Evolutionary conservation across 2,888 invertebrate species (phyloP).

Genomic region (Drosophila pegasa): DNA sequence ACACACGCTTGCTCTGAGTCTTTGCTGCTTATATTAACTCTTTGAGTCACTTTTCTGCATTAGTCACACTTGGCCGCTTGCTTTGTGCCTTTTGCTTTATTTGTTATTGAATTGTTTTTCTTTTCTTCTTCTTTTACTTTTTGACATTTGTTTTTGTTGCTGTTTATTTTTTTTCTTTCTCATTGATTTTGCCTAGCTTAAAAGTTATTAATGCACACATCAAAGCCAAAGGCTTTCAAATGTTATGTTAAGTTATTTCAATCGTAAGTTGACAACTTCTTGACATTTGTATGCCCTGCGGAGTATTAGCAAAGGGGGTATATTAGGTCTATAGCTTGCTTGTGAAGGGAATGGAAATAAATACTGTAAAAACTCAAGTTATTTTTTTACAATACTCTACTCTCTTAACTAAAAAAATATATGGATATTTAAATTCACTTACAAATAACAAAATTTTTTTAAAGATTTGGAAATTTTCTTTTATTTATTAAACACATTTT

Average conservation of each 20-base stretch:
- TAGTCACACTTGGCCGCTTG: conserved; percentile 60
- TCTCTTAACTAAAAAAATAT: too few relatives aligned
- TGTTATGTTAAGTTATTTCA: conserved; percentile 24
- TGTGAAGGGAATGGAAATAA: too few relatives aligned
- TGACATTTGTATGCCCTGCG: not conserved
- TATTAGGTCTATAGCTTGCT: not conserved
- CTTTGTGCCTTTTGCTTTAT: conserved; percentile 31
- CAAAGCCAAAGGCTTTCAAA: conserved; percentile 44
- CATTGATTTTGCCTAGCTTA: conserved; percentile 57
- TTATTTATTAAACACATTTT: too few relatives aligned
- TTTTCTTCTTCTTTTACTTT: not conserved
- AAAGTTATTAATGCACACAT: conserved; percentile 42
- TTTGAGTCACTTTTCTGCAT: conserved; percentile 48
- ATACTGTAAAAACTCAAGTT: too few relatives aligned
- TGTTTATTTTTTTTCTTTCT: conserved; percentile 11
- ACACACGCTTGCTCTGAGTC: too few relatives aligned
- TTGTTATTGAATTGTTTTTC: conserved; percentile 3
- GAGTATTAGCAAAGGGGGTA: not conserved
- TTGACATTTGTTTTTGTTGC: not conserved
- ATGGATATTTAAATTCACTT: too few relatives aligned
- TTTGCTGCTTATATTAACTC: conserved; percentile 49
- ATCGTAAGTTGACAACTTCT: conserved; percentile 35
- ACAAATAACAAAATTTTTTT: too few relatives aligned
- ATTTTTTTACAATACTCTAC: too few relatives aligned
- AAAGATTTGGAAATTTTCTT: too few relatives aligned